Percentiles rank a stretch among this genome's conserved stretches.
These are phyloP conservation scores for Coenonympha arcania DNA, from an alignment of 2,888 invertebrate genomes.

Conservation along the genomic window DNA sequence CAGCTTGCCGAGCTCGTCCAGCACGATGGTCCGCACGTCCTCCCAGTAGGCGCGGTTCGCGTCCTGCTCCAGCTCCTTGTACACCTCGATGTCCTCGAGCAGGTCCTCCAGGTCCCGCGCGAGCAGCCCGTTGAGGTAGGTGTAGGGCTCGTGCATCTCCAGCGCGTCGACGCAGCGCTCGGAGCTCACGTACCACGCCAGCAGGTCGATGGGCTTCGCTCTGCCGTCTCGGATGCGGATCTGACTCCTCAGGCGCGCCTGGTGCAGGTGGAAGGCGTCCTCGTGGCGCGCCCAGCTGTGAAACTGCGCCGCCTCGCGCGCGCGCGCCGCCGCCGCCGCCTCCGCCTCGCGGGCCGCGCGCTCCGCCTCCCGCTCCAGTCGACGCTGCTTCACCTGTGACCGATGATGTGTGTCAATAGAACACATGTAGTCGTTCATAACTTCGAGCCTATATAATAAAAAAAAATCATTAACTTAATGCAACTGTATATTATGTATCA, in stretches of 20 bases:
- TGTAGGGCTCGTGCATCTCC: constrained; percentile 98
- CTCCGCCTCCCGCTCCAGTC: constrained; percentile 91
- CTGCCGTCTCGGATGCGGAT: constrained; percentile 95
- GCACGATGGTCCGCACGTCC: constrained; percentile 95
- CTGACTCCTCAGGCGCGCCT: constrained; percentile 92
- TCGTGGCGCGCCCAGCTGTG: constrained; percentile 96
- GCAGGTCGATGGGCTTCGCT: constrained; percentile 98
- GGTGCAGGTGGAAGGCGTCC: constrained; percentile 97
- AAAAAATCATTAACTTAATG: no score
- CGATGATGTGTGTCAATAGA: neutral
- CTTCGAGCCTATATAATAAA: no score
- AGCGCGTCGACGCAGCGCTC: constrained; percentile 91
- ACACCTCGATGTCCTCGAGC: constrained; percentile 95
- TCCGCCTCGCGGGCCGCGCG: constrained; percentile 85
- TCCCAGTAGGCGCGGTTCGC: constrained; percentile 95
- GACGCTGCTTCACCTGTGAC: constrained; percentile 85
- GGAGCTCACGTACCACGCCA: constrained; percentile 96
- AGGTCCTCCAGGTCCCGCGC: constrained; percentile 95
- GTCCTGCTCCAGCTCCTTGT: constrained; percentile 92
- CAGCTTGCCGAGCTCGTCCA: constrained; percentile 92
- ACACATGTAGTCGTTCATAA: no score
- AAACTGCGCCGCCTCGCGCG: constrained; percentile 90
- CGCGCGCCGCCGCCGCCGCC: constrained; percentile 84
- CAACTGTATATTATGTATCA: no score
- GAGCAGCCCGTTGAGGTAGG: constrained; percentile 92